These are phyloP conservation scores for Thaumetopoea pityocampa DNA, from an alignment of 1,140 invertebrate genomes.

Conservation along the genomic window DNA sequence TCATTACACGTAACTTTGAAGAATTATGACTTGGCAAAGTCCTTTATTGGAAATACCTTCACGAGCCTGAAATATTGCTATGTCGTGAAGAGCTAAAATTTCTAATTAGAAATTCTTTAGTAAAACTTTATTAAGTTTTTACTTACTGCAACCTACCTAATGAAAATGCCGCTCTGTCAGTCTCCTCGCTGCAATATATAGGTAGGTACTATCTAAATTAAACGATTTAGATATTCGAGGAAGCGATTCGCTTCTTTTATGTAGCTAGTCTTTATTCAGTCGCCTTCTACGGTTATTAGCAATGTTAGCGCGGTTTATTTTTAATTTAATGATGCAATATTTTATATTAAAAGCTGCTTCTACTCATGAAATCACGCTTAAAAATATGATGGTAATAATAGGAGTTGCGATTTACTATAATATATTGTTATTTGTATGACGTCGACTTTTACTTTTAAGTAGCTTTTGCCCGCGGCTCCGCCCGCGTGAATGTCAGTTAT, in stretches of 20 bases:
- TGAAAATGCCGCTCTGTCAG: constrained; percentile 60
- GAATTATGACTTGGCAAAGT: constrained; percentile 76
- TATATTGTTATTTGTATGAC: no score
- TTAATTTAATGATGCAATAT: constrained; percentile 5
- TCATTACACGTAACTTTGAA: constrained; percentile 74
- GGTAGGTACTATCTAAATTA: constrained; percentile 13
- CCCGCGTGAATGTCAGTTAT: no score
- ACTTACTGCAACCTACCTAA: constrained; percentile 61
- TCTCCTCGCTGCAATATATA: constrained; percentile 18
- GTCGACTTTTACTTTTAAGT: no score
- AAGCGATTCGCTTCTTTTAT: constrained; percentile 11
- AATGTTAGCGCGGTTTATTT: constrained; percentile 6
- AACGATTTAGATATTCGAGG: constrained; percentile 6
- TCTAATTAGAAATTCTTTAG: constrained; percentile 74
- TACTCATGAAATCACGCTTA: no score
- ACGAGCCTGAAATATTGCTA: constrained; percentile 73
- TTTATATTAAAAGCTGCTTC: constrained; percentile 11
- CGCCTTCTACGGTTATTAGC: constrained; percentile 13
- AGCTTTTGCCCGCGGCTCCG: no score
- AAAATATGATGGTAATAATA: no score
- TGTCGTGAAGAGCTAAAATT: constrained; percentile 73
- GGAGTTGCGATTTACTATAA: no score
- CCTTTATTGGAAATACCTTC: constrained; percentile 76
- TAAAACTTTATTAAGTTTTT: constrained; percentile 74
- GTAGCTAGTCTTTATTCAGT: constrained; percentile 12